phyloP scores from a whole-genome alignment of 1,140 invertebrate genomes.

The Melanaphis sacchari region DNA sequence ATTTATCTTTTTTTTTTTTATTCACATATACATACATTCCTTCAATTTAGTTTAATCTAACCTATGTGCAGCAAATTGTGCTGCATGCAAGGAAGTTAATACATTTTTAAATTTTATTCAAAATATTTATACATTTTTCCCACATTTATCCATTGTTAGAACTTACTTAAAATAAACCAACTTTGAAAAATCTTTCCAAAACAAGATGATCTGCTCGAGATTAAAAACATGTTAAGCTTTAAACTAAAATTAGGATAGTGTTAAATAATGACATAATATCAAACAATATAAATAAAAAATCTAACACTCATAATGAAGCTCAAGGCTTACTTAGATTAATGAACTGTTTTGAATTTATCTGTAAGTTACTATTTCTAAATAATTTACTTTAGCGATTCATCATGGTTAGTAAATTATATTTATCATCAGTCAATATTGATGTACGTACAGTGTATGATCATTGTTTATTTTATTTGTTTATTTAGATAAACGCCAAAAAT shows the following conservation, averaged over 20 bases:
- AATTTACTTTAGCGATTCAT: conserved; percentile 51
- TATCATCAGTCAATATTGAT: conserved; percentile 34
- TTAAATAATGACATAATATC: background rate
- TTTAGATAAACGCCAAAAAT: no score
- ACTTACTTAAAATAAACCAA: conserved; percentile 50
- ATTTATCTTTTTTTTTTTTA: no score
- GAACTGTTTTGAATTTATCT: conserved; percentile 57
- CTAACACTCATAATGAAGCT: conserved; percentile 39
- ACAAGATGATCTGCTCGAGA: conserved; percentile 59
- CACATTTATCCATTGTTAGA: conserved; percentile 60
- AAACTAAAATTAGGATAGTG: background rate
- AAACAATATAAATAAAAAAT: conserved; percentile 38
- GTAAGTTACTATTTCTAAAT: conserved; percentile 57
- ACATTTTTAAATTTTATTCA: conserved; percentile 61
- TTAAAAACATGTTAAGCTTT: conserved; percentile 58
- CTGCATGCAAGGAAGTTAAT: conserved; percentile 54
- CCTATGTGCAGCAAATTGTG: background rate
- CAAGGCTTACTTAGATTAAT: conserved; percentile 26
- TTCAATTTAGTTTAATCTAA: no score
- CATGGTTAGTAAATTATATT: conserved; percentile 40
- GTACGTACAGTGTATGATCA: conserved; percentile 22
- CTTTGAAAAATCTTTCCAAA: conserved; percentile 57
- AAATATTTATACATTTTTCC: conserved; percentile 61
- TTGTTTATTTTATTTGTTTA: no score
- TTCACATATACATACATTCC: no score